These are phyloP conservation scores for Lonchura striata DNA, from an alignment of 2,113 vertebrate species.

Conservation along the genomic window DNA sequence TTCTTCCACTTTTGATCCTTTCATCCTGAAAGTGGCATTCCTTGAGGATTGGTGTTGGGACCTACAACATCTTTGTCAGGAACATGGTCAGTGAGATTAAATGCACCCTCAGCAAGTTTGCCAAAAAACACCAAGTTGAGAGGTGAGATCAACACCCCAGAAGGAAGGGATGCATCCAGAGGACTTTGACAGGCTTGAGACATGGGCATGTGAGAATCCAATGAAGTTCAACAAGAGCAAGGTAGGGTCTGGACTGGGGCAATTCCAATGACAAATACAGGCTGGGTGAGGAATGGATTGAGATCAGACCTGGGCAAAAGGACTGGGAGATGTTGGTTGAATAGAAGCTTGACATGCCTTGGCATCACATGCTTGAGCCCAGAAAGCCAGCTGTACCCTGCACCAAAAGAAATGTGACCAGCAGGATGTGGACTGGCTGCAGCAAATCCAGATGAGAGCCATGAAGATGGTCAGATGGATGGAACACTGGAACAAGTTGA, in stretches of 20 bases:
- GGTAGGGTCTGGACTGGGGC: not conserved
- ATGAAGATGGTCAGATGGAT: not conserved
- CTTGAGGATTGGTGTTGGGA: not conserved
- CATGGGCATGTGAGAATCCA: fast-evolving
- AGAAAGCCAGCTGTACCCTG: not conserved
- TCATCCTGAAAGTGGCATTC: not conserved
- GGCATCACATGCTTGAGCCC: not conserved
- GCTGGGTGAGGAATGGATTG: not conserved
- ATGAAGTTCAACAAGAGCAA: not conserved
- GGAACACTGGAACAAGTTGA: not conserved
- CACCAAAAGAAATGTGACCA: not conserved
- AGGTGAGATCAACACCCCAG: fast-evolving
- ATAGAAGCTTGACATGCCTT: not conserved
- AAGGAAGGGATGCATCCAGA: not conserved
- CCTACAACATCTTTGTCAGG: not conserved
- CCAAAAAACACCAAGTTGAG: not conserved
- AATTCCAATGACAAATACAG: not conserved
- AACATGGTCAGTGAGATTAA: not conserved
- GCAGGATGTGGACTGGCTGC: not conserved
- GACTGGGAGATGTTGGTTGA: not conserved
- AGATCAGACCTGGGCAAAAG: not conserved
- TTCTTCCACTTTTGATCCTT: not conserved
- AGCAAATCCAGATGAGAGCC: not conserved
- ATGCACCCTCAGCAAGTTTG: not conserved
- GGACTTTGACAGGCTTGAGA: not conserved